Evolutionary conservation across 1,140 invertebrate genomes (phyloP).

Genomic region (Dolichoris vasculosae): DNA sequence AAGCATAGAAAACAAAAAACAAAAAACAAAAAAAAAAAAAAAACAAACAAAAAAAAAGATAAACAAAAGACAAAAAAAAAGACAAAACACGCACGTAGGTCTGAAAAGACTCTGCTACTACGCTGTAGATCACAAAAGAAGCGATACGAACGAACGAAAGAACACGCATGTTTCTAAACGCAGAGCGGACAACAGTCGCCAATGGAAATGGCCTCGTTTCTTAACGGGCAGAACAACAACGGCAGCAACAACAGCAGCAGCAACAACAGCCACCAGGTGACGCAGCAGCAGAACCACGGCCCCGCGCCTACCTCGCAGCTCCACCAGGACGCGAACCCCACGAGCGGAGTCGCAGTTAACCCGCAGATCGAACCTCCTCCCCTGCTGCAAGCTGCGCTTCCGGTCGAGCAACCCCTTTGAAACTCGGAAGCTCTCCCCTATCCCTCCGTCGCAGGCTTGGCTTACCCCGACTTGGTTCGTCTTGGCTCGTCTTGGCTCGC

Average conservation of each 20-base stretch:
- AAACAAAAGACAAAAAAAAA: slow-evolving; percentile 29
- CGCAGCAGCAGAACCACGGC: slow-evolving; percentile 25
- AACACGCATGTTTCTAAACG: slow-evolving; percentile 74
- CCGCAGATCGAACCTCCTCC: not conserved
- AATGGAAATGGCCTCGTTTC: slow-evolving; percentile 79
- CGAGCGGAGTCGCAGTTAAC: not conserved
- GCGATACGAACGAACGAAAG: slow-evolving; percentile 65
- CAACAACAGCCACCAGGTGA: slow-evolving; percentile 12
- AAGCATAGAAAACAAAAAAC: slow-evolving; percentile 12
- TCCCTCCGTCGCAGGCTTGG: not conserved
- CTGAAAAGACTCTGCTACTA: slow-evolving; percentile 57
- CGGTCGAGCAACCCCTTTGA: slow-evolving; percentile 38
- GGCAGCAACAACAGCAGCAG: slow-evolving; percentile 63
- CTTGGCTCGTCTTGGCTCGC: too few species aligned
- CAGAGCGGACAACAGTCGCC: slow-evolving; percentile 72
- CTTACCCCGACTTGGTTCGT: too few species aligned
- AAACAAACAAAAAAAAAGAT: slow-evolving; percentile 32
- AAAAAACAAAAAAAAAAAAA: slow-evolving; percentile 10
- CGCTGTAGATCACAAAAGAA: slow-evolving; percentile 74
- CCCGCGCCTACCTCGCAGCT: not conserved
- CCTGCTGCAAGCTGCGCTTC: slow-evolving; percentile 28
- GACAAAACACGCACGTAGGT: slow-evolving; percentile 68
- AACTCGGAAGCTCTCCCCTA: not conserved
- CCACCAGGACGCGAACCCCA: slow-evolving; percentile 33
- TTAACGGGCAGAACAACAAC: slow-evolving; percentile 78